Base-by-base conservation (phyloP, 2,888 invertebrate species). In the Boloria euphrosyne region DNA sequence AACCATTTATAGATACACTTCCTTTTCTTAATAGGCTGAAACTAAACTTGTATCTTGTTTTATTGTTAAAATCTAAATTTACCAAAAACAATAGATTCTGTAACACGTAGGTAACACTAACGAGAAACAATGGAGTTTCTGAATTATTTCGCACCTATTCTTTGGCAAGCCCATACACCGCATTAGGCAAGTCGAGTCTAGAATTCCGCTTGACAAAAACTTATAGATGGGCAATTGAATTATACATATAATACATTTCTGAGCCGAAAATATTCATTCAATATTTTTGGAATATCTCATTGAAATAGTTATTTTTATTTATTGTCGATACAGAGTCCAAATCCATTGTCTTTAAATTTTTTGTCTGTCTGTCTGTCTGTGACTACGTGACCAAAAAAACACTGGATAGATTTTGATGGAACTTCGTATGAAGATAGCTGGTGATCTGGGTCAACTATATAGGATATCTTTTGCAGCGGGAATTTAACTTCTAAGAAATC, bases 51-150 rank as follows among this genome's bases (percentile, higher is more conserved):
- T 44, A 31, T 47, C 27, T 62, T 38, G 54, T 46, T 43, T 44
- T 46, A 22, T 27, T 49, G 50, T 44, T 46, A 27, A 17, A 43
- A 31, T 52, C 52, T 52, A 17, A 64, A 63, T 66, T 68, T 62
- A 44, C 54, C 55, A 59, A 66, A 68, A 63, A 68, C 68, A 68
- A 68, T 63, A 54, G 66, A 52, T 51, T 46, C 59, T 54, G 66
- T 58, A 65, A 68, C 43, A 17, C n/a, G 47, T 43, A 44, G 14
- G 13, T 31, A 14, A 22, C 22, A 22, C 22, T 22, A 22, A 22
- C n/a, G 31, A 10, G 31, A 10, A 55, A 68, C 62, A 65, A 68
- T 65, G 22, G 38, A n/a, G 18, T 44, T 38, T 43, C 57, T 47
- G 55, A 55, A 57, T 66, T 60, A 67, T 59, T 63, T 54, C 54